Base-by-base conservation (phyloP, 2,797 vertebrate genomes). In the Diplodus puntazzo region DNA sequence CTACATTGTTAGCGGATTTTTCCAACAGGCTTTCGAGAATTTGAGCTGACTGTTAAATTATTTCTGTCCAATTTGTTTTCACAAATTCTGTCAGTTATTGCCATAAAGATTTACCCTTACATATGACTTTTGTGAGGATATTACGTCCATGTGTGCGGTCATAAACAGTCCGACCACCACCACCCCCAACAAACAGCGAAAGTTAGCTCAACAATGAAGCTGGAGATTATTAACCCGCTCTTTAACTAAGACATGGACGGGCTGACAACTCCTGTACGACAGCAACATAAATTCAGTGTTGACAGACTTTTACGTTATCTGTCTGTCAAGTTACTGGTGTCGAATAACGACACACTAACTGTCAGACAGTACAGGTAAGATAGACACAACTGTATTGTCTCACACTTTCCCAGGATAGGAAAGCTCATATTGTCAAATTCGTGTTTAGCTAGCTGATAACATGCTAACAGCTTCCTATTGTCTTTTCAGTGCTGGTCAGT, bases 351-450 rank as follows among this genome's bases (percentile, higher is more conserved):
- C 3, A 77, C 81, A 0, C 0, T 99, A 13, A 75, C 69, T 1
- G 90, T 97, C 57, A 90, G 91, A 25, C 97, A 98, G 75, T 99
- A 97, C 96, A 98, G 96, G 97, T 99, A 92, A 81, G 78, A 4
- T 0, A 13, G 8, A 2, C 0, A 13, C 3, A 57, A 4, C 10
- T 20, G 8, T 3, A 20, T 48, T 50, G 11, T 64, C 49, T 57
- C 4, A 8, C 13, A 39, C 0, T 11, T 46, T 65, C 3, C 58
- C 20, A 42, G n/a, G 21, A 25, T 2, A 1, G 27, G 1, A 1
- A n/a, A 25, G 34, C 16, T 13, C 50, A 21, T 27, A 16, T 18
- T 65, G 34, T 13, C 4, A 2, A 9, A 8, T 52, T 58, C 4
- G 7, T 48, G 55, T 46, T 42, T 4, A 17, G 8, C 12, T 57